A percentile compares a stretch with the other conserved stretches of the same genome.
Evolutionary conservation across 2,113 vertebrate species (phyloP).

Genomic region (Aptenodytes forsteri): DNA sequence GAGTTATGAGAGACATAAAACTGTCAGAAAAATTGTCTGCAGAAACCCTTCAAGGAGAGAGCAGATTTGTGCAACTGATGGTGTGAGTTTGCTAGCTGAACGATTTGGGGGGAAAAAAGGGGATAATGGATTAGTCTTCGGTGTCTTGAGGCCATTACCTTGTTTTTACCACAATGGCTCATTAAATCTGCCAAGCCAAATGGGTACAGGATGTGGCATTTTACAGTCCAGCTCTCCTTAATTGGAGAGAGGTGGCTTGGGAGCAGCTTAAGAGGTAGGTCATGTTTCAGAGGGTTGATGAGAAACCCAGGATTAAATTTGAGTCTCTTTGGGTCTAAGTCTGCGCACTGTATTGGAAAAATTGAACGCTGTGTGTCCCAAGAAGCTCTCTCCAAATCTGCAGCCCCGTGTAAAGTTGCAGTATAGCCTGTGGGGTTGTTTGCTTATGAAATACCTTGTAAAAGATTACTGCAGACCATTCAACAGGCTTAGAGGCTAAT

Average conservation of each 20-base stretch:
- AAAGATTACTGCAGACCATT: conserved; percentile 42
- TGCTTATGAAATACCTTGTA: conserved; percentile 50
- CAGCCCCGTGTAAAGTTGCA: not conserved
- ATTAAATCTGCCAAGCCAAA: conserved; percentile 72
- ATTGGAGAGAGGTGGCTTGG: conserved; percentile 49
- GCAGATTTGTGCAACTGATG: conserved; percentile 33
- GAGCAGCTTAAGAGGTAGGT: conserved; percentile 47
- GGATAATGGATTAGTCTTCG: conserved; percentile 23
- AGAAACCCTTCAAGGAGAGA: conserved; percentile 41
- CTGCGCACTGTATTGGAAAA: not conserved
- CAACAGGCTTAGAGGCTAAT: conserved; percentile 35
- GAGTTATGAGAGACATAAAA: not conserved
- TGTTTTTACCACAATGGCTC: conserved; percentile 69
- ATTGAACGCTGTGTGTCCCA: not conserved
- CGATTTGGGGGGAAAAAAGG: not conserved
- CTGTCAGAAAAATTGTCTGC: conserved; percentile 17
- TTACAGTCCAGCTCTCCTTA: conserved; percentile 64
- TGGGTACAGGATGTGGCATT: conserved; percentile 68
- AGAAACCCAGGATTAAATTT: conserved; percentile 30
- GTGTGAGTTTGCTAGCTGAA: conserved; percentile 20
- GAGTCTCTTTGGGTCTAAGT: not conserved
- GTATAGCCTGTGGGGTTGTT: not conserved
- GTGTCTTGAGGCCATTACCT: conserved; percentile 61
- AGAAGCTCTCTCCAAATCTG: not conserved
- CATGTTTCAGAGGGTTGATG: conserved; percentile 51